These are phyloP conservation scores for Remorina albescens DNA, from an alignment of 2,797 vertebrate species.

Conservation along the genomic window DNA sequence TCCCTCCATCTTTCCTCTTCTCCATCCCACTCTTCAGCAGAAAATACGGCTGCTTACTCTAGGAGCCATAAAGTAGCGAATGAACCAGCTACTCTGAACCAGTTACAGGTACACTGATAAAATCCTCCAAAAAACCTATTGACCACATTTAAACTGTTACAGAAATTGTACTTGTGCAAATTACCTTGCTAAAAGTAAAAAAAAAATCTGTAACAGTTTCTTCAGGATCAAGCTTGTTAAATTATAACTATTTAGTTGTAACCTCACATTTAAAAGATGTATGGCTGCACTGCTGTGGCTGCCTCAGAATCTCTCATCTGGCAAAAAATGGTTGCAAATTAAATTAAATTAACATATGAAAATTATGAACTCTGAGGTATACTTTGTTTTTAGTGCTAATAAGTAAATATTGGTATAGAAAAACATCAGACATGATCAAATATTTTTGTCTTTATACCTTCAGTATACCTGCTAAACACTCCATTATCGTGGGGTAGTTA, in stretches of 20 bases:
- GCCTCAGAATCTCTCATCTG: neutral
- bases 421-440: too few species aligned
- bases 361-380: too few species aligned
- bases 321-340: neutral
- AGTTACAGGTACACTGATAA: conserved; percentile 66
- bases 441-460: too few species aligned
- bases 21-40: conserved; percentile 38
- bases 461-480: neutral
- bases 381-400: neutral
- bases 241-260: neutral
- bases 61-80: conserved; percentile 53
- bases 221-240: too few species aligned
- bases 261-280: neutral
- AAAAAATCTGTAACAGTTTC: neutral
- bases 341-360: neutral
- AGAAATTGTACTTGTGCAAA: neutral
- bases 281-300: neutral
- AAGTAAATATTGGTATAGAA: neutral
- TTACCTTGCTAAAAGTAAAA: neutral
- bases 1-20: conserved; percentile 45
- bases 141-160: neutral
- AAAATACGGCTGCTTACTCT: conserved; percentile 33
- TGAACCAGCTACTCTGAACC: conserved; percentile 30
- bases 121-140: neutral
- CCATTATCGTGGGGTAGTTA: too few species aligned